Percentiles rank a stretch among this genome's conserved stretches.
phyloP scores from a whole-genome alignment of 2,797 vertebrate genomes.

The Loris lydekkerianus region DNA sequence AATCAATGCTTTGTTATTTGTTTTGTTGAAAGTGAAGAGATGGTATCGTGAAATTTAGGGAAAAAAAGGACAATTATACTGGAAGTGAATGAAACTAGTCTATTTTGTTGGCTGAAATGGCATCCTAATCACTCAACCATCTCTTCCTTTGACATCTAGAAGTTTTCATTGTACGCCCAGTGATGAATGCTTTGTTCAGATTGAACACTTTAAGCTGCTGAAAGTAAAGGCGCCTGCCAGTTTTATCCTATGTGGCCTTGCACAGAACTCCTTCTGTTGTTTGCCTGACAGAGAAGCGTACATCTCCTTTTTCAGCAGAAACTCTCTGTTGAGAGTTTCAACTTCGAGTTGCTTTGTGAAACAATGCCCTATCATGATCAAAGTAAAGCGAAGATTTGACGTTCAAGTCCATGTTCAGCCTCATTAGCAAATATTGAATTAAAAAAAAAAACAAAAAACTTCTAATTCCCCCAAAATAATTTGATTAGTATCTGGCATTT shows the following conservation, averaged over 20 bases:
- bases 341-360: constrained; percentile 87
- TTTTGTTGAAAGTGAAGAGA: constrained; percentile 88
- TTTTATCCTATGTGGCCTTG: constrained; percentile 87
- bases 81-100: constrained; percentile 87
- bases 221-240: constrained; percentile 87
- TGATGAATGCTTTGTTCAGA: constrained; percentile 84
- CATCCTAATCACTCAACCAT: constrained; percentile 87
- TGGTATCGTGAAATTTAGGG: constrained; percentile 85
- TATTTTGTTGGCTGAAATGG: constrained; percentile 86
- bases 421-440: constrained; percentile 77
- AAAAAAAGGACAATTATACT: constrained; percentile 87
- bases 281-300: constrained; percentile 84
- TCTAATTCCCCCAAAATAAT: constrained; percentile 86
- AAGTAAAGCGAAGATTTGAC: constrained; percentile 90
- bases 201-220: constrained; percentile 83
- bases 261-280: constrained; percentile 92
- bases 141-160: constrained; percentile 89
- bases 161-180: constrained; percentile 84
- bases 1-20: constrained; percentile 89
- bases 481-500: constrained; percentile 84
- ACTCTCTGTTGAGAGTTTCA: constrained; percentile 81
- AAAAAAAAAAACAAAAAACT: constrained; percentile 72
- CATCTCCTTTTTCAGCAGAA: constrained; percentile 93
- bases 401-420: constrained; percentile 88
- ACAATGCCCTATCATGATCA: constrained; percentile 93